Conservation (phyloP, 2,888 invertebrate genomes). For the Drosophila conformis region DNA sequence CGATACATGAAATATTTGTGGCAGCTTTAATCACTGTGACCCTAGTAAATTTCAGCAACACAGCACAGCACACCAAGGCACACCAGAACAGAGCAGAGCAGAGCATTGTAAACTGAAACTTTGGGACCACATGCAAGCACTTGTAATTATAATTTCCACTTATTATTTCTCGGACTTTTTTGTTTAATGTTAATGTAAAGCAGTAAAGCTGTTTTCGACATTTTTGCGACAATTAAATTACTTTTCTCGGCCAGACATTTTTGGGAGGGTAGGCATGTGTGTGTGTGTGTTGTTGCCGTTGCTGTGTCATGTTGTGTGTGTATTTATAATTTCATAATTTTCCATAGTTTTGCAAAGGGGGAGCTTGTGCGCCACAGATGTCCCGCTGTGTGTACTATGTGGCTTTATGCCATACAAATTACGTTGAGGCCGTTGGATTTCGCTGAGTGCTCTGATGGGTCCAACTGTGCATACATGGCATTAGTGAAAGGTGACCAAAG, state of each 20-base stretch:
- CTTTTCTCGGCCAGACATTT: conserved; percentile 75
- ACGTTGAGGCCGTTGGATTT: conserved; percentile 40
- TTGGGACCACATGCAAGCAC: conserved; percentile 65
- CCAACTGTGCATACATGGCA: conserved; percentile 10
- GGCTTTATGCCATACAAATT: conserved; percentile 72
- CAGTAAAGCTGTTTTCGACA: conserved; percentile 75
- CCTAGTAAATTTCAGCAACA: conserved; percentile 28
- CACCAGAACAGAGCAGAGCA: not conserved
- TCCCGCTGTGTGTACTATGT: conserved; percentile 61
- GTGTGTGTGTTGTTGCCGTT: conserved; percentile 3
- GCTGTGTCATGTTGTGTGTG: conserved; percentile 38
- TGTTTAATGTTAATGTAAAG: conserved; percentile 70
- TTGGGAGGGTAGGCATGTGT: conserved; percentile 31
- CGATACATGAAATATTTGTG: conserved; percentile 49
- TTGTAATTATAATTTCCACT: conserved; percentile 76
- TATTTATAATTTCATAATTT: conserved; percentile 79
- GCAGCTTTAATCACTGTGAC: conserved; percentile 57
- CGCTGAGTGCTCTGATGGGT: conserved; percentile 23
- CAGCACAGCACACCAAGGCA: not conserved
- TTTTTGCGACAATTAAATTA: conserved; percentile 78
- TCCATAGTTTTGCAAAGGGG: conserved; percentile 66
- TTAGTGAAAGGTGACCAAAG: conserved; percentile 5
- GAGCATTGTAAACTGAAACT: conserved; percentile 14
- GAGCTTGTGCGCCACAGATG: conserved; percentile 57
- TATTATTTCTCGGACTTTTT: conserved; percentile 64